A percentile compares a stretch with the other conserved stretches of the same genome.
Evolutionary conservation across 1,140 invertebrate genomes (phyloP).

Genomic region (Drosophila subobscura): DNA sequence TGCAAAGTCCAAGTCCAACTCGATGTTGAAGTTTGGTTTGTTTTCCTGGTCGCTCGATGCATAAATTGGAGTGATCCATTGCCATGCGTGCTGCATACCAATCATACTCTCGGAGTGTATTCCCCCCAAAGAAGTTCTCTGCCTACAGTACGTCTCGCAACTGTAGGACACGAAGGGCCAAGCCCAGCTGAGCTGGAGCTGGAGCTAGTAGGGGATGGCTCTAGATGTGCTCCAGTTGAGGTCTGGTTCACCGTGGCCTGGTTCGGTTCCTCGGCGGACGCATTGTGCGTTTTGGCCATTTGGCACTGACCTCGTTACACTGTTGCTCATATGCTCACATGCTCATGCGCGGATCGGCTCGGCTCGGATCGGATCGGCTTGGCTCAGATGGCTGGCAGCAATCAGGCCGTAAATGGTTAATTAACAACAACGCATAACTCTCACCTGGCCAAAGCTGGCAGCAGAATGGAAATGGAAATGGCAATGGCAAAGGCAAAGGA

Average conservation of each 20-base stretch:
- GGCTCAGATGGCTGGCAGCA: conserved; percentile 40
- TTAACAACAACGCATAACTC: conserved; percentile 80
- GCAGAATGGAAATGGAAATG: conserved; percentile 42
- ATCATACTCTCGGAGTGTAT: conserved; percentile 30
- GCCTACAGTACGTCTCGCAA: conserved; percentile 31
- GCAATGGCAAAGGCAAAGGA: conserved; percentile 40
- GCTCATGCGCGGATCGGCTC: conserved; percentile 12
- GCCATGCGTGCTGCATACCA: conserved; percentile 64
- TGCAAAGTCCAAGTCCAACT: conserved; percentile 35
- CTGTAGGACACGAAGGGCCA: no score
- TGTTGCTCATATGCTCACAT: conserved; percentile 28
- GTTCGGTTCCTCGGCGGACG: conserved; percentile 25
- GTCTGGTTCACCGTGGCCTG: conserved; percentile 42
- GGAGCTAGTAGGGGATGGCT: no score
- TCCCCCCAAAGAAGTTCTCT: conserved; percentile 14
- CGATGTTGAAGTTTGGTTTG: conserved; percentile 29
- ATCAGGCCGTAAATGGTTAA: conserved; percentile 77
- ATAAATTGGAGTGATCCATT: conserved; percentile 70
- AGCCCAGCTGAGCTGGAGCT: conserved; percentile 1
- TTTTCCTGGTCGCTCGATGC: conserved; percentile 64
- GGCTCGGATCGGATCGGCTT: conserved; percentile 11
- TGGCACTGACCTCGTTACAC: conserved; percentile 56
- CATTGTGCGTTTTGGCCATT: conserved; percentile 11
- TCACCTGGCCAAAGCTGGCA: conserved; percentile 58
- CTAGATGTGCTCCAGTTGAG: conserved; percentile 18